Percentiles rank a stretch among this genome's conserved stretches.
These are phyloP conservation scores for Drosophila lacteicornis DNA, from an alignment of 1,140 invertebrate genomes.

Conservation along the genomic window DNA sequence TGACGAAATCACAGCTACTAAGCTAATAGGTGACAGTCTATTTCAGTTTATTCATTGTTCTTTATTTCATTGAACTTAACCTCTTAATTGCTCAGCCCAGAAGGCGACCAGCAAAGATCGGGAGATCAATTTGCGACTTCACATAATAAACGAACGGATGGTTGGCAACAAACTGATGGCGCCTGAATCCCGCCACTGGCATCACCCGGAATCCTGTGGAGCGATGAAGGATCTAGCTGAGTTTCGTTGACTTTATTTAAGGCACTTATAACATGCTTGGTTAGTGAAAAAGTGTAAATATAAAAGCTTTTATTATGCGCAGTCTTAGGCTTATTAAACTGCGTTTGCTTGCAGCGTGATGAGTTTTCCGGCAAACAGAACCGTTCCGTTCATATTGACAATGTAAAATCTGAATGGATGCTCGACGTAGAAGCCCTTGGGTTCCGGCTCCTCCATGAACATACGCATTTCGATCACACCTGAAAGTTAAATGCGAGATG, in stretches of 20 bases:
- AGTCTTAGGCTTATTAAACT: conserved; percentile 28
- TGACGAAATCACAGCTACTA: conserved; percentile 29
- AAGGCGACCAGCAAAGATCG: conserved; percentile 55
- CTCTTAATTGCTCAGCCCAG: conserved; percentile 28
- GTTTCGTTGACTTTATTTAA: conserved; percentile 23
- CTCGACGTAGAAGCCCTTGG: conserved; percentile 43
- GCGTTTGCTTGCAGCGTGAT: conserved; percentile 13
- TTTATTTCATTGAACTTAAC: conserved; percentile 33
- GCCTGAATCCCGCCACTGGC: conserved; percentile 47
- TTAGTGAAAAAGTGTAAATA: conserved; percentile 45
- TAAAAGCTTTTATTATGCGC: conserved; percentile 29
- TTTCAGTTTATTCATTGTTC: conserved; percentile 14
- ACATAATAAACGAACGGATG: conserved; percentile 63
- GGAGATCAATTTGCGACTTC: conserved; percentile 37
- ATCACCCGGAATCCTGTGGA: conserved; percentile 66
- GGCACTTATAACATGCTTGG: conserved; percentile 33
- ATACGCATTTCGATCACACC: conserved; percentile 38
- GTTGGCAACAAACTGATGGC: conserved; percentile 54
- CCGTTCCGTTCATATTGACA: conserved; percentile 14
- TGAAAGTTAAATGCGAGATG: conserved; percentile 19
- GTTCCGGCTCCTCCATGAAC: conserved; percentile 30
- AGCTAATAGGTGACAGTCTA: conserved; percentile 26
- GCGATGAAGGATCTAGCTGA: not conserved
- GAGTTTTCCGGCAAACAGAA: conserved; percentile 51
- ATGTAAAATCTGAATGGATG: conserved; percentile 62